Conservation (phyloP, 2,888 invertebrate genomes). For the Auanema sp. region DNA sequence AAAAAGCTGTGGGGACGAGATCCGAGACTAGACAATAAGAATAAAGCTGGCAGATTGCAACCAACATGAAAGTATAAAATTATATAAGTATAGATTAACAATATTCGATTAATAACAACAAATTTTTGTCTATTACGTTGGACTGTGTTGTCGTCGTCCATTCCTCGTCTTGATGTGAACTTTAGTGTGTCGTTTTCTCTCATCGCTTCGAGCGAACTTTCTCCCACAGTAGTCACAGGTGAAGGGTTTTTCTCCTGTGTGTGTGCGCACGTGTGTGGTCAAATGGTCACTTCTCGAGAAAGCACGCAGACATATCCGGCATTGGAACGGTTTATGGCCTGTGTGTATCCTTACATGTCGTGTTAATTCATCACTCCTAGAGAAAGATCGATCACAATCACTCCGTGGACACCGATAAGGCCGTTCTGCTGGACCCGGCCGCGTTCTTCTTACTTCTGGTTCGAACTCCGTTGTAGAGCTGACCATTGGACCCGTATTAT, state of each 20-base stretch:
- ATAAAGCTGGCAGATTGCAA: too few relatives aligned
- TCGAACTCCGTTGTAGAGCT: not conserved
- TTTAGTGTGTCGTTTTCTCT: conserved; percentile 98
- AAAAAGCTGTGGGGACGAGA: too few relatives aligned
- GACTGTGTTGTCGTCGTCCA: not conserved
- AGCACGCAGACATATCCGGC: conserved; percentile 95
- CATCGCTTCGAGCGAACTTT: conserved; percentile 94
- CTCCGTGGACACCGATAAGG: conserved; percentile 98
- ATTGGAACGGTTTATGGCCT: conserved; percentile 72
- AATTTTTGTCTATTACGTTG: too few relatives aligned
- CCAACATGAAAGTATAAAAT: too few relatives aligned
- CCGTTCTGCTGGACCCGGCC: conserved; percentile 82
- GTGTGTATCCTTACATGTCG: conserved; percentile 98
- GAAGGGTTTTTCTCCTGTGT: conserved; percentile 82
- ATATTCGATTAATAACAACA: too few relatives aligned
- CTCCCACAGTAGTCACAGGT: conserved; percentile 96
- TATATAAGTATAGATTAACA: too few relatives aligned
- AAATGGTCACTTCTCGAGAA: conserved; percentile 96
- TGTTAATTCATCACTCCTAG: conserved; percentile 95
- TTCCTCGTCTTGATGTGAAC: conserved; percentile 69
- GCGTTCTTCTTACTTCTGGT: not conserved
- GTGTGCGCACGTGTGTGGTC: conserved; percentile 93
- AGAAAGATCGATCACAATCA: conserved; percentile 93
- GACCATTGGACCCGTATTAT: not conserved
- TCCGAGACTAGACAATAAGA: too few relatives aligned